Base-by-base conservation (phyloP, 2,888 invertebrate genomes). In the Ephialtes manifestator region DNA sequence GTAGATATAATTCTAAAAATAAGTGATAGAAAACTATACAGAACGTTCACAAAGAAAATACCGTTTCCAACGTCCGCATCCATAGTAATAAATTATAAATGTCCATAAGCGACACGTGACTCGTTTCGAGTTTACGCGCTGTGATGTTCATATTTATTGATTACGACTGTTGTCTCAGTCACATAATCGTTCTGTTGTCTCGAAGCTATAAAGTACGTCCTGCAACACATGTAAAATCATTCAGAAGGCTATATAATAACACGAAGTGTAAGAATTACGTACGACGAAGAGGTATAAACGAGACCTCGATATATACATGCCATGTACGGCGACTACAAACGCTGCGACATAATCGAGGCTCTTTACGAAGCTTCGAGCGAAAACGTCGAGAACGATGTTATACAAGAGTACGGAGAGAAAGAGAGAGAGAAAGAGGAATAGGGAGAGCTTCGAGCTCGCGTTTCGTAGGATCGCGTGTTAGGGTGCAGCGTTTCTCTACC, bases 401-500 rank as follows among this genome's bases (percentile, higher is more conserved):
- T 13, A 53, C 53, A 43, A 39, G 55, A 39, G 68, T 60, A 15
- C 20, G 5, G 5, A 10, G 65, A 18, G 24, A 31, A 39, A 8
- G 43, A 63, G 75, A 63, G 75, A 51, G 48, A 18, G 20, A 43
- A 20, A n/a, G 63, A 63, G 35, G 31, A 31, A 13, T 60, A 11
- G 39, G 15, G 43, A 31, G 35, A 63, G 53, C 51, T 63, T 70
- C 48, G 60, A 43, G 46, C 76, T 82, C 72, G 79, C 77, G 70
- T 72, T 84, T 76, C 53, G 75, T 67, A 53, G 51, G 81, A 86
- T 87, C 83, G 86, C 86, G 87, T 87, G 86, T 67, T 83, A 72
- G 72, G 58, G 51, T 53, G 48, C 24, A 18, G 68, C 81, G 43
- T 76, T 63, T 71, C 58, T 81, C 51, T 79, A 71, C 58, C 39